Conservation (phyloP, 2,797 vertebrate species). For the Notoglanidium macrostoma region DNA sequence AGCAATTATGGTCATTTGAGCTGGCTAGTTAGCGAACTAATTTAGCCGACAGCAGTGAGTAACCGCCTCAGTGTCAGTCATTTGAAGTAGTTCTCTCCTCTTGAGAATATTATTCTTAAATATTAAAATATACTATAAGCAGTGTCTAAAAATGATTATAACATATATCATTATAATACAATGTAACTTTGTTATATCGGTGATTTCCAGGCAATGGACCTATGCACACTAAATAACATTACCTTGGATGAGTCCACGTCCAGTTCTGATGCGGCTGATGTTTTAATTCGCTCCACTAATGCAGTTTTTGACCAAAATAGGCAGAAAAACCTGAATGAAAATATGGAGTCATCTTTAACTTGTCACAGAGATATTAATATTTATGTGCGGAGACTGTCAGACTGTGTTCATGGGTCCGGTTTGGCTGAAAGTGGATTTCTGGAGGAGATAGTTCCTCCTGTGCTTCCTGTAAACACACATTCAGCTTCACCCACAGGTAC, state of each 20-base stretch:
- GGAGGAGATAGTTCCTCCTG: slow-evolving; percentile 47
- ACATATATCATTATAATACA: background rate
- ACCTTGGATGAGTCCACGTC: slow-evolving; percentile 58
- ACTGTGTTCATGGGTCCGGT: slow-evolving; percentile 46
- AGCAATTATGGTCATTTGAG: background rate
- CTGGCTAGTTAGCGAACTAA: background rate
- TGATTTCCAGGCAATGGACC: background rate
- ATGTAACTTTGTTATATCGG: background rate
- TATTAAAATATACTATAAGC: background rate
- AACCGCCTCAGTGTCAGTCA: background rate
- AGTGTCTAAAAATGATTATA: background rate
- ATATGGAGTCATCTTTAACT: background rate
- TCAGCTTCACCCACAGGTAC: background rate
- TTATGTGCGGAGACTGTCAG: slow-evolving; percentile 66
- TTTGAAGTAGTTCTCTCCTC: background rate
- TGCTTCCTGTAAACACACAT: slow-evolving; percentile 50
- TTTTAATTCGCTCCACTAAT: slow-evolving; percentile 70
- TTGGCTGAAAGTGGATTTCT: slow-evolving; percentile 18
- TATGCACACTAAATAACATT: slow-evolving; percentile 15
- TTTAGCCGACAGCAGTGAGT: background rate
- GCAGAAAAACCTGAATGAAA: background rate
- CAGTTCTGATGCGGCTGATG: slow-evolving; percentile 66
- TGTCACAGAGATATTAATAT: slow-evolving; percentile 47
- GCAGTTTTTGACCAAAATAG: slow-evolving; percentile 10
- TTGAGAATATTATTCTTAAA: background rate